These are phyloP conservation scores for Heliconius erato DNA, from an alignment of 2,888 invertebrate species.

Conservation along the genomic window DNA sequence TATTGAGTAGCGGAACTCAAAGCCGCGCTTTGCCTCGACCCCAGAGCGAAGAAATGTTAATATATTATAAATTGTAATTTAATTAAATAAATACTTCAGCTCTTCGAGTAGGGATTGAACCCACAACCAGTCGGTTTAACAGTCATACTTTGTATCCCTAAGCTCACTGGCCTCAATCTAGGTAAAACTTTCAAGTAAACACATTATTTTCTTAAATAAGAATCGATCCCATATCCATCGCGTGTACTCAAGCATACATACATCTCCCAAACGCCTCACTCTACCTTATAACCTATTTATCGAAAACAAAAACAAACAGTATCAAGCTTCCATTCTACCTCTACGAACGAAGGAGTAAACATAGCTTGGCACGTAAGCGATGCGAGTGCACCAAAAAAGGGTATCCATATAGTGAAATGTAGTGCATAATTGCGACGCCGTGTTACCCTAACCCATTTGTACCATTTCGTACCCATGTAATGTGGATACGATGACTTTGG, in stretches of 20 bases:
- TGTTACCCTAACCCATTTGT: constrained; percentile 83
- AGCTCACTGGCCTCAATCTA: too few species aligned
- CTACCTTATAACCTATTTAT: neutral
- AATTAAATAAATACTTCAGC: too few species aligned
- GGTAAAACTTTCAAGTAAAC: too few species aligned
- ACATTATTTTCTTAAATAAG: too few species aligned
- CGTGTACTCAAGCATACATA: neutral
- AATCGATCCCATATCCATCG: neutral
- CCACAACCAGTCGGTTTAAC: too few species aligned
- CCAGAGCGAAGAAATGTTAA: too few species aligned
- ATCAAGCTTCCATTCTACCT: neutral
- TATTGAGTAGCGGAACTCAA: too few species aligned
- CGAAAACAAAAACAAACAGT: neutral
- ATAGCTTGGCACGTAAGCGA: constrained; percentile 6
- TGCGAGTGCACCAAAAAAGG: constrained; percentile 42
- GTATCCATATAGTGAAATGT: constrained; percentile 43
- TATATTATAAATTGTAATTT: too few species aligned
- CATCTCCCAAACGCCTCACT: neutral
- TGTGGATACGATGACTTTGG: constrained; percentile 53
- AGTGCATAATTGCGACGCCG: constrained; percentile 70
- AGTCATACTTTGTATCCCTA: too few species aligned
- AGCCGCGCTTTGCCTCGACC: too few species aligned
- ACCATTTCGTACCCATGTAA: constrained; percentile 78
- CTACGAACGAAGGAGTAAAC: neutral
- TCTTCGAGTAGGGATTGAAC: too few species aligned